Base-by-base conservation (phyloP, 2,113 vertebrate genomes). In the Arothron firmamentum region DNA sequence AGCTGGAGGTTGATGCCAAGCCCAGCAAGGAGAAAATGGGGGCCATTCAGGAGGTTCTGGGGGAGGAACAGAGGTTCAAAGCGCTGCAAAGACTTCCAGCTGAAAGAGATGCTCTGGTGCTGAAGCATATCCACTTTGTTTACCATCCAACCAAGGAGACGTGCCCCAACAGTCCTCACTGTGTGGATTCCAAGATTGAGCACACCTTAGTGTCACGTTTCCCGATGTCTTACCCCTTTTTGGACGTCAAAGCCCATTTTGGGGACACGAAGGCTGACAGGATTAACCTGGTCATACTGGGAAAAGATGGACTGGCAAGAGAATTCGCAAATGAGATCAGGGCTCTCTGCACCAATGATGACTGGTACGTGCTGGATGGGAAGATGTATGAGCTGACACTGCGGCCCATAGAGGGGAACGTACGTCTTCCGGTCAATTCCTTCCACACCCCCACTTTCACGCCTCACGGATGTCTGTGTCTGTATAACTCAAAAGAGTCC, bases 21-120 rank as follows among this genome's bases (percentile, higher is more conserved):
- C 97, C 97, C 56, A 99, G 97, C 88, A 98, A 99, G 78, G 96
- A 99, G 83, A 99, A 99, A 74, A 98, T 99, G 96, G 96, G 93
- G 0, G 95, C 96, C n/a, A 99, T 99, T 59, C 96, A 97, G 79
- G 96, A 98, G 1, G 93, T 96, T 5, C 54, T 99, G 61, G 96
- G 95, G 0, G 96, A 99, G 43, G 96, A 99, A 45, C 96, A 94
- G 47, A 58, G 96, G 0, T 99, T 98, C 79, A 98, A 97, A 71
- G 92, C 93, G 0, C 74, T 99, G 17, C 96, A 97, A 63, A 97
- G 96, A 82, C 92, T 99, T 17, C 96, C 96, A 55, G 96, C 97
- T 0, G 97, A 99, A 75, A 93, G 97, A 5, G 97, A 99, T 34
- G 96, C 97, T 12, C 91, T 98, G 0, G 92, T 99, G 5, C 78